A percentile compares a stretch with the other conserved stretches of the same genome.
Conservation (phyloP, 2,113 vertebrate species). For the Python bivittatus region DNA sequence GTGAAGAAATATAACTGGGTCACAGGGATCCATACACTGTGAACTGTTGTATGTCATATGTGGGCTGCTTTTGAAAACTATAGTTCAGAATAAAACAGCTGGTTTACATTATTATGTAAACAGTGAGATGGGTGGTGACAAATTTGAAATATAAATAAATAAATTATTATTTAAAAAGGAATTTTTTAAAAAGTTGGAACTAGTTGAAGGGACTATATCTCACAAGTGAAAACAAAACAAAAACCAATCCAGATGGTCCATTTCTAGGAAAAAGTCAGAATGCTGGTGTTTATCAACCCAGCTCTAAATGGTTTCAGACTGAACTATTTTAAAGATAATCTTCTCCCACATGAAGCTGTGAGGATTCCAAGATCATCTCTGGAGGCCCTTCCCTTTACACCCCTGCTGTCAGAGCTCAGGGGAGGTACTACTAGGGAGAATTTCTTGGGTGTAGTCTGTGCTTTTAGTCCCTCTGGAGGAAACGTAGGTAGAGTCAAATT, state of each 20-base stretch:
- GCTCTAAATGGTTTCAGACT: background rate
- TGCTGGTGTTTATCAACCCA: background rate
- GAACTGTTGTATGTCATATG: background rate
- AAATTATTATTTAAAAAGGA: background rate
- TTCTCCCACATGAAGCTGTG: background rate
- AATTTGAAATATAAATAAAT: no score
- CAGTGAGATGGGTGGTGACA: no score
- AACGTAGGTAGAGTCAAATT: background rate
- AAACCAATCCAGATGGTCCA: background rate
- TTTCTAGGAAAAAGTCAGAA: background rate
- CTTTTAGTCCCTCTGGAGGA: background rate
- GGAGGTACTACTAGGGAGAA: background rate
- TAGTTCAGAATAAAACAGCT: background rate
- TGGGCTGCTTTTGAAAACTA: background rate
- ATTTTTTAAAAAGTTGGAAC: background rate
- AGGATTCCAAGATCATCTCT: background rate
- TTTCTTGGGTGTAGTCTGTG: background rate
- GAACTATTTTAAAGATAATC: background rate
- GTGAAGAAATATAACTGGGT: background rate
- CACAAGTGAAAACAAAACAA: background rate
- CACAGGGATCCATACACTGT: background rate
- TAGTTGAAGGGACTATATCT: background rate
- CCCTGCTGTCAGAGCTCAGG: background rate
- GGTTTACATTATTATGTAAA: no score
- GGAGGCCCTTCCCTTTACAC: background rate